These are phyloP conservation scores for Chrysolophus pictus DNA, from an alignment of 2,797 vertebrate species.

Conservation along the genomic window DNA sequence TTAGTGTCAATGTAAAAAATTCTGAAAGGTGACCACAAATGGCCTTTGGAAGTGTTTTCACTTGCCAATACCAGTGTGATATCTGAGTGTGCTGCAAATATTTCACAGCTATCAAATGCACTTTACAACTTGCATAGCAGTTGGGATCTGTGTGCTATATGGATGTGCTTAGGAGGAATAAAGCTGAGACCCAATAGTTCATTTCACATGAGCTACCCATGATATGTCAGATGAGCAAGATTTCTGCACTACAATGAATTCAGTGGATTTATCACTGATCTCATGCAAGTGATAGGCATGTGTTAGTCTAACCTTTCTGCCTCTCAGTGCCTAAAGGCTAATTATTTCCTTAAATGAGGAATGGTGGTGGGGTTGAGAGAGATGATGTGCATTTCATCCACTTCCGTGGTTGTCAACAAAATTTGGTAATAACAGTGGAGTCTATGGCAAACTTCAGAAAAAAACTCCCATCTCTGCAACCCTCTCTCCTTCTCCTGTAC, in stretches of 20 bases:
- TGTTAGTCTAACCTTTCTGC: not conserved
- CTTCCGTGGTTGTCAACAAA: not conserved
- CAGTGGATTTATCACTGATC: not conserved
- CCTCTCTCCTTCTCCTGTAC: not conserved
- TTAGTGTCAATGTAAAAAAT: not conserved
- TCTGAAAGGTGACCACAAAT: not conserved
- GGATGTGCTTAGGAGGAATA: not conserved
- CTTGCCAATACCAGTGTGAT: not conserved
- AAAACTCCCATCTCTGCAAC: not conserved
- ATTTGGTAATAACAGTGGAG: not conserved
- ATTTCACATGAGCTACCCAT: rapidly evolving
- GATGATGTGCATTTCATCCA: not conserved
- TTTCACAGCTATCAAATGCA: not conserved
- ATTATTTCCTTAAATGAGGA: not conserved
- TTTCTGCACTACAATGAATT: not conserved
- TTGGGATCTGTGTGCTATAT: not conserved
- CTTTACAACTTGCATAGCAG: not conserved
- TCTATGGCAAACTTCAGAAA: not conserved
- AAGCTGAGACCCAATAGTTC: not conserved
- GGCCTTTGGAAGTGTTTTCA: not conserved
- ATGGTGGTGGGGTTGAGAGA: not conserved
- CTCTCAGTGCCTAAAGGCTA: not conserved
- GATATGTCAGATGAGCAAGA: not conserved
- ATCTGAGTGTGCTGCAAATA: too few species aligned
- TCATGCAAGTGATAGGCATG: rapidly evolving